Conservation (phyloP, 2,797 vertebrate species). For the Argyrosomus regius region DNA sequence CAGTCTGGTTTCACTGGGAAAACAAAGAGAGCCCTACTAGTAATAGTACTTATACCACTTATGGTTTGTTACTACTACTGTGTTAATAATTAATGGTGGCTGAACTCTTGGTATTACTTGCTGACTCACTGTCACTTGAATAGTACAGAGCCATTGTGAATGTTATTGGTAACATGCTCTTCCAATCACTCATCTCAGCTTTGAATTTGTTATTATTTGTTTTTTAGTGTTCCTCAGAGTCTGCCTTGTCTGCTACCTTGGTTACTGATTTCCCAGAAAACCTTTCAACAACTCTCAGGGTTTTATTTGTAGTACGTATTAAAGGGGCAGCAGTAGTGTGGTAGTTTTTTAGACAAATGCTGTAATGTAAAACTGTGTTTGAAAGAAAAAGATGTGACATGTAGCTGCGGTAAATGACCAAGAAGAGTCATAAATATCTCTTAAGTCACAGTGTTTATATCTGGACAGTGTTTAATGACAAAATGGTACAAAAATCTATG, state of each 20-base stretch:
- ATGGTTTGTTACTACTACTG: not conserved
- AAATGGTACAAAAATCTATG: not conserved
- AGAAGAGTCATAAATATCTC: not conserved
- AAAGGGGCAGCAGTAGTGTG: not conserved
- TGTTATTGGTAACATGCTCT: not conserved
- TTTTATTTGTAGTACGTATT: not conserved
- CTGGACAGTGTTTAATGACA: not conserved
- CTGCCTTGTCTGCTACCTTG: not conserved
- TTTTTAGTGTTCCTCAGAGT: not conserved
- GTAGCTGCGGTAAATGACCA: not conserved
- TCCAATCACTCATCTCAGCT: not conserved
- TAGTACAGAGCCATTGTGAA: not conserved
- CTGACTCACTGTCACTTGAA: not conserved
- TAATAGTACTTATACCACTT: not conserved
- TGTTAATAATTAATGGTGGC: not conserved
- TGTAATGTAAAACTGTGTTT: not conserved
- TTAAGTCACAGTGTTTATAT: not conserved
- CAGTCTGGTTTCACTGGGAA: slow-evolving; percentile 21
- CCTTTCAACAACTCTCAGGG: not conserved
- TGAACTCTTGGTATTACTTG: not conserved
- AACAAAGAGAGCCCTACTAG: not conserved
- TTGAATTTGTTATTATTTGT: not conserved
- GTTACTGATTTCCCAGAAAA: not conserved
- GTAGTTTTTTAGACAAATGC: too few species aligned
- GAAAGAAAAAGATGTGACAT: not conserved